Conservation (phyloP, 2,888 invertebrate genomes). For the Gerris lacustris region DNA sequence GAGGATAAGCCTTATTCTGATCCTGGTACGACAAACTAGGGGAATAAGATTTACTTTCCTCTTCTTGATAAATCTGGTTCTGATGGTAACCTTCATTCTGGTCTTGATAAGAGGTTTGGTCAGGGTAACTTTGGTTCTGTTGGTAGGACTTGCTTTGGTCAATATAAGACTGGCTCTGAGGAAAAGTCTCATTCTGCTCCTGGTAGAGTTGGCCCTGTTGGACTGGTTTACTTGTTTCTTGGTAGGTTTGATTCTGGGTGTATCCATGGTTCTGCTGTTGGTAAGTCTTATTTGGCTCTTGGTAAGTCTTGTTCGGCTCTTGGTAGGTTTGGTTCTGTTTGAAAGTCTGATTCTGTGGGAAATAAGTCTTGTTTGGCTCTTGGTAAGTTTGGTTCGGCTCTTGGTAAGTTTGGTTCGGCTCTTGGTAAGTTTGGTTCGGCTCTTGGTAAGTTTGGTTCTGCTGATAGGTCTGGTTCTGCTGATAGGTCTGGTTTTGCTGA, state of each 20-base stretch:
- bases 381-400: background rate
- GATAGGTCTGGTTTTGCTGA: too few relatives aligned
- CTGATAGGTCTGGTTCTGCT: too few relatives aligned
- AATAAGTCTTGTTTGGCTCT: background rate
- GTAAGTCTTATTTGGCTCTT: background rate
- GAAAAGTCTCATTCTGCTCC: background rate
- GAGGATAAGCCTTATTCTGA: background rate
- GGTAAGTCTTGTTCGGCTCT: background rate
- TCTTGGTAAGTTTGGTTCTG: background rate
- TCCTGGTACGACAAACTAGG: background rate
- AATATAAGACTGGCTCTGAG: background rate
- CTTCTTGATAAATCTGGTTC: background rate
- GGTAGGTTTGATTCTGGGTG: background rate
- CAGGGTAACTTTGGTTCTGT: background rate
- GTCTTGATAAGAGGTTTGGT: background rate
- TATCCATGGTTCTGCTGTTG: background rate
- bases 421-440: background rate
- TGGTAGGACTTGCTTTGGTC: background rate
- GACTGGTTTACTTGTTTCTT: background rate
- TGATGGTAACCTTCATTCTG: background rate
- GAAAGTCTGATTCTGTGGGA: background rate
- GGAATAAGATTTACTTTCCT: background rate
- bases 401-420: background rate
- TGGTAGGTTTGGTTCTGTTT: background rate
- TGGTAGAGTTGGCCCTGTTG: background rate